Percentiles rank a stretch among this genome's conserved stretches.
Evolutionary conservation across 64 coral and sea anemone genomes (phyloP).

Genomic region (Montipora foliosa): DNA sequence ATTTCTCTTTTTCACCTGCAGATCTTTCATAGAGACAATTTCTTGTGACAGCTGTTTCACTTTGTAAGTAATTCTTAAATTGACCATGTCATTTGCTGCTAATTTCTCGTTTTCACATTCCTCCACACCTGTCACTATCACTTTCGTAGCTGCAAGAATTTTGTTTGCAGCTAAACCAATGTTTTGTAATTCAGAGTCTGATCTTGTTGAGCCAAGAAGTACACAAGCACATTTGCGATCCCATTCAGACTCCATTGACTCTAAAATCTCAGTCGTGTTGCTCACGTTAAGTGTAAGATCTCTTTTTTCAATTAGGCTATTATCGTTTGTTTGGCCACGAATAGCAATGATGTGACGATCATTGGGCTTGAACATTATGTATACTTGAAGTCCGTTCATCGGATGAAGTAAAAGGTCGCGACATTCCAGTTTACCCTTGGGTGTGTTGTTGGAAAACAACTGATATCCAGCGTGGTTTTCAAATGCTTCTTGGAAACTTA

Average conservation of each 20-base stretch:
- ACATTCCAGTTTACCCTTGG: constrained; percentile 24
- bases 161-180: constrained; percentile 40
- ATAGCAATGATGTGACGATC: constrained; percentile 29
- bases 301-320: background rate
- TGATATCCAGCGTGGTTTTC: constrained; percentile 40
- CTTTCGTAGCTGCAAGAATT: constrained; percentile 1
- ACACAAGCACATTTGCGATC: constrained; percentile 54
- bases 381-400: constrained; percentile 34
- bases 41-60: constrained; percentile 29
- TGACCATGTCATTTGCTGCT: constrained; percentile 39
- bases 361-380: constrained; percentile 41
- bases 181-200: constrained; percentile 47
- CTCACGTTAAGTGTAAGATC: constrained; percentile 15
- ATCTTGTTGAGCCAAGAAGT: constrained; percentile 52
- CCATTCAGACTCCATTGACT: constrained; percentile 46
- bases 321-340: background rate
- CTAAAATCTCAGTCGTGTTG: constrained; percentile 25
- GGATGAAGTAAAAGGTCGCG: constrained; percentile 49
- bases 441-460: no score
- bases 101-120: constrained; percentile 42
- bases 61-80: constrained; percentile 29
- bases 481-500: constrained; percentile 47
- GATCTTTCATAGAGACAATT: constrained; percentile 11
- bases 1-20: constrained; percentile 31
- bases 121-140: constrained; percentile 27